These are phyloP conservation scores for Lasius fuliginosus DNA, from an alignment of 2,888 invertebrate genomes.

Conservation along the genomic window DNA sequence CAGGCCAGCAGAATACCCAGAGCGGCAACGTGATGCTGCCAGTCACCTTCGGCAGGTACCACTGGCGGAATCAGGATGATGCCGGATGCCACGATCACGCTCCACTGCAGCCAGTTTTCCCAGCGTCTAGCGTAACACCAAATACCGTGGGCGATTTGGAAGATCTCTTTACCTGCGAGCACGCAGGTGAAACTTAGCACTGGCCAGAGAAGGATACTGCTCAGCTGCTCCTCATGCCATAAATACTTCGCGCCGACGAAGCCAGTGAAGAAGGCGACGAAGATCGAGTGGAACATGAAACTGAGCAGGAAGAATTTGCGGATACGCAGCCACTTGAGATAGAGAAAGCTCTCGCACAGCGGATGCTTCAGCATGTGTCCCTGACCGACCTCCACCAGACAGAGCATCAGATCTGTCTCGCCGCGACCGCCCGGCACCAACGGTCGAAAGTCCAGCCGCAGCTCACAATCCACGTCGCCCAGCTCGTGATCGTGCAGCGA, in stretches of 20 bases:
- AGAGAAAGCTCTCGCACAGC: slow-evolving; percentile 94
- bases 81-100: slow-evolving; percentile 88
- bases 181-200: slow-evolving; percentile 89
- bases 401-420: slow-evolving; percentile 88
- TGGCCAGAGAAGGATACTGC: slow-evolving; percentile 86
- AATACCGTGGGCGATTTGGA: slow-evolving; percentile 92
- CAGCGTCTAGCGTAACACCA: slow-evolving; percentile 92
- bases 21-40: slow-evolving; percentile 94
- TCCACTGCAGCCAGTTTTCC: slow-evolving; percentile 95
- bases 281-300: slow-evolving; percentile 92
- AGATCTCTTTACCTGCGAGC: slow-evolving; percentile 91
- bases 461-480: slow-evolving; percentile 94
- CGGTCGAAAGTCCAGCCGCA: slow-evolving; percentile 90
- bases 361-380: slow-evolving; percentile 94
- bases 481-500: slow-evolving; percentile 94
- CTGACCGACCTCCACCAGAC: slow-evolving; percentile 91
- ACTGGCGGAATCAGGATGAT: slow-evolving; percentile 77
- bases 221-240: slow-evolving; percentile 83
- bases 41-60: slow-evolving; percentile 84
- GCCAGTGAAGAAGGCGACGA: slow-evolving; percentile 91
- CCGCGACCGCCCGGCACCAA: slow-evolving; percentile 84
- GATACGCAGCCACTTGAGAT: slow-evolving; percentile 94
- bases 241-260: slow-evolving; percentile 90
- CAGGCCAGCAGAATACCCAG: slow-evolving; percentile 93
- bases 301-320: slow-evolving; percentile 94